Percentiles rank a stretch among this genome's conserved stretches.
phyloP scores from a whole-genome alignment of 2,888 invertebrate genomes.

The Seira sanloemensis region DNA sequence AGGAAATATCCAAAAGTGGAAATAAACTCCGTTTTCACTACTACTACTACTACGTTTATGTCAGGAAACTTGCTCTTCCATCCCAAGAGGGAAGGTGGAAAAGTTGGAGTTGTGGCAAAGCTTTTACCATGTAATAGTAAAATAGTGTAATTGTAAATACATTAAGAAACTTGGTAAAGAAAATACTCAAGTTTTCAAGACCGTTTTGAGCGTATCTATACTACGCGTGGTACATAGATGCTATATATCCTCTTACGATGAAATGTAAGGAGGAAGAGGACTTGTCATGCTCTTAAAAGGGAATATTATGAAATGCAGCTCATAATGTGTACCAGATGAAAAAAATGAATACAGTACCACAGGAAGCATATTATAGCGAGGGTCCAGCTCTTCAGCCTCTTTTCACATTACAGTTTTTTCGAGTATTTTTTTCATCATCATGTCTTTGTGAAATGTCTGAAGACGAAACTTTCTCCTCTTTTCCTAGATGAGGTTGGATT shows the following conservation, averaged over 20 bases:
- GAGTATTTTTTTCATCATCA: conserved; percentile 11
- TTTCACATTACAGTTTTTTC: not conserved
- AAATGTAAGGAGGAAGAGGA: not conserved
- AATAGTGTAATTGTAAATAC: conserved; percentile 16
- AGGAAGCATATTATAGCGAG: not conserved
- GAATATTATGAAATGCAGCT: not conserved
- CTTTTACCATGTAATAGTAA: not conserved
- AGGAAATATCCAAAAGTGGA: not conserved
- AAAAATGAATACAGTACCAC: not conserved
- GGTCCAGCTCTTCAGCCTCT: conserved; percentile 8
- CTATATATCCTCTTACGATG: no score
- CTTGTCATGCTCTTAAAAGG: conserved; percentile 2
- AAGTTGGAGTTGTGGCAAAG: not conserved
- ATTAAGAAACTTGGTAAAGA: not conserved
- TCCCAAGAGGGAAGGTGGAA: not conserved
- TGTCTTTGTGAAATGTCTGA: conserved; percentile 10
- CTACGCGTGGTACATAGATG: no score
- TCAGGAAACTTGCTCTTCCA: not conserved
- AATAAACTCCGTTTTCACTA: not conserved
- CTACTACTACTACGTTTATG: not conserved
- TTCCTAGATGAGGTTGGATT: conserved; percentile 10
- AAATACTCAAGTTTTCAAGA: not conserved
- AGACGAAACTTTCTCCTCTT: conserved; percentile 26
- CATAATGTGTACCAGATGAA: not conserved
- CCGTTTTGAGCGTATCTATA: not conserved